Percentiles rank a stretch among this genome's conserved stretches.
These are phyloP conservation scores for Calameuta idolon DNA, from an alignment of 2,888 invertebrate genomes.

Conservation along the genomic window DNA sequence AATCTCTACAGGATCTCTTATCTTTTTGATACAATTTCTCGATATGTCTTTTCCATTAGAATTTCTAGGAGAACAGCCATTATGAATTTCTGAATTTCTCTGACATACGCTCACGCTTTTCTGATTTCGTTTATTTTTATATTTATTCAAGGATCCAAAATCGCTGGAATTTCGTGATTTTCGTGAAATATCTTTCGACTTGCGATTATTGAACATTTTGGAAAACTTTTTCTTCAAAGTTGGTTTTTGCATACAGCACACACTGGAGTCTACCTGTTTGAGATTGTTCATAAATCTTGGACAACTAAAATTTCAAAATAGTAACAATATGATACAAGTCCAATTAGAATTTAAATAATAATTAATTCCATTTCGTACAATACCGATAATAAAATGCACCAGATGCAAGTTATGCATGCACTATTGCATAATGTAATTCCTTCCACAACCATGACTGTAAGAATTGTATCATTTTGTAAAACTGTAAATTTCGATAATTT, in stretches of 20 bases:
- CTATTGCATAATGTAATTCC: slow-evolving; percentile 45
- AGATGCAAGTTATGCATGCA: slow-evolving; percentile 48
- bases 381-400: slow-evolving; percentile 46
- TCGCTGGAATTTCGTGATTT: too few relatives aligned
- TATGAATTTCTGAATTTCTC: too few relatives aligned
- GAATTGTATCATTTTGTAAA: neutral
- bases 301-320: slow-evolving; percentile 27
- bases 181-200: too few relatives aligned
- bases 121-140: too few relatives aligned
- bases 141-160: too few relatives aligned
- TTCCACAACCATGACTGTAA: slow-evolving; percentile 36
- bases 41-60: too few relatives aligned
- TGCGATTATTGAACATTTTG: neutral
- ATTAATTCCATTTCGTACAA: slow-evolving; percentile 38
- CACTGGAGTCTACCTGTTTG: slow-evolving; percentile 29
- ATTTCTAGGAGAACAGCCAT: too few relatives aligned
- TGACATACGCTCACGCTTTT: too few relatives aligned
- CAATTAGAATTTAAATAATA: neutral
- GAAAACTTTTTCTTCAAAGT: neutral
- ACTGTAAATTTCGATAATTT: too few relatives aligned
- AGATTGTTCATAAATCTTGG: slow-evolving; percentile 32
- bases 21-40: too few relatives aligned
- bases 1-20: too few relatives aligned
- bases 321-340: neutral
- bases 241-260: slow-evolving; percentile 17